A percentile compares a stretch with the other conserved stretches of the same genome.
phyloP scores from a whole-genome alignment of 2,113 vertebrate genomes.

The Carlito syrichta region DNA sequence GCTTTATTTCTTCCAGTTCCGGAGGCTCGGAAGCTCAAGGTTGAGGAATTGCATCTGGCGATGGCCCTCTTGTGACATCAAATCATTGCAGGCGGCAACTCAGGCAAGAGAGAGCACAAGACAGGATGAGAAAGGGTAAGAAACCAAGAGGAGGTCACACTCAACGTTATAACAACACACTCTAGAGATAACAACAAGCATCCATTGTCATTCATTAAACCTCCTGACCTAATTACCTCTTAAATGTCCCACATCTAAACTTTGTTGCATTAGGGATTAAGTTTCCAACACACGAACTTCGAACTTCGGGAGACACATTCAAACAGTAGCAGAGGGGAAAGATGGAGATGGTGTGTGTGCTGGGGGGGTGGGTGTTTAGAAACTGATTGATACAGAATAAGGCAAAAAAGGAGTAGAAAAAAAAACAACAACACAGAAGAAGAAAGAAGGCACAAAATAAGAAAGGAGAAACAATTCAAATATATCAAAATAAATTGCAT shows the following conservation, averaged over 20 bases:
- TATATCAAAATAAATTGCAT: neutral
- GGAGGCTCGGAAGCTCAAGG: neutral
- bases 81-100: neutral
- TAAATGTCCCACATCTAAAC: too few species aligned
- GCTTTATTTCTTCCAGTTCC: neutral
- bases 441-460: neutral
- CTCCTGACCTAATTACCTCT: too few species aligned
- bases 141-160: neutral
- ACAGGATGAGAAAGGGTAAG: neutral
- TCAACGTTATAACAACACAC: neutral
- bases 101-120: neutral
- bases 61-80: neutral
- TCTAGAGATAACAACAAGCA: neutral
- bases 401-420: neutral
- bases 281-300: neutral
- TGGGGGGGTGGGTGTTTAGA: neutral
- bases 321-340: neutral
- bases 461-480: neutral
- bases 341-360: too few species aligned
- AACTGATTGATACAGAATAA: neutral
- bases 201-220: too few species aligned
- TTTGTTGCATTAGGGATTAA: neutral
- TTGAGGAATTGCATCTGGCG: neutral
- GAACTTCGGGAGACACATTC: neutral
- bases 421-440: neutral